Conservation (phyloP, 92 coral and sea anemone genomes). For the Isaurus tuberculatus region DNA sequence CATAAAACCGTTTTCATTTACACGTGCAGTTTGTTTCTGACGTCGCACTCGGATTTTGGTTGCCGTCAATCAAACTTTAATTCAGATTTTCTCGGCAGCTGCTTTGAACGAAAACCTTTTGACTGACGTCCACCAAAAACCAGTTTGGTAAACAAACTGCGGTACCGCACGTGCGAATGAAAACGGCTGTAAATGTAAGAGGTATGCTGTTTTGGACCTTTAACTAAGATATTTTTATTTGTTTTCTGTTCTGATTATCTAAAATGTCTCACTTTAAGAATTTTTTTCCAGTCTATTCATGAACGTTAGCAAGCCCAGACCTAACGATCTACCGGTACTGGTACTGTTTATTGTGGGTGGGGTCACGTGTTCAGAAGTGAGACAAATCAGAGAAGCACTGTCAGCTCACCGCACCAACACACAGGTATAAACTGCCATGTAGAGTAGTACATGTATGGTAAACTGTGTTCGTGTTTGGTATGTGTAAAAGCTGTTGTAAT, state of each 20-base stretch:
- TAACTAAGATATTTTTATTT: not conserved
- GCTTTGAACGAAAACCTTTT: no score
- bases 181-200: no score
- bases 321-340: constrained; percentile 84
- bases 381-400: constrained; percentile 83
- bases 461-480: not conserved
- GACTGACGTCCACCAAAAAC: no score
- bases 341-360: constrained; percentile 95
- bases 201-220: no score
- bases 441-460: not conserved
- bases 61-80: no score
- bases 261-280: not conserved
- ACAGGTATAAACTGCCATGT: constrained; percentile 62
- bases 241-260: not conserved
- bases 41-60: no score
- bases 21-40: no score
- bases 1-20: no score
- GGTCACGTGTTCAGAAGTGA: constrained; percentile 90
- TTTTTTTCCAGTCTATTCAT: constrained; percentile 77
- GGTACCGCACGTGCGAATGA: no score
- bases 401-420: constrained; percentile 81
- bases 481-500: not conserved
- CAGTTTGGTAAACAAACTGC: no score
- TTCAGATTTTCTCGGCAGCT: no score
- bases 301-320: constrained; percentile 99